Conservation (phyloP, 2,113 vertebrate species). For the Trichechus manatus region DNA sequence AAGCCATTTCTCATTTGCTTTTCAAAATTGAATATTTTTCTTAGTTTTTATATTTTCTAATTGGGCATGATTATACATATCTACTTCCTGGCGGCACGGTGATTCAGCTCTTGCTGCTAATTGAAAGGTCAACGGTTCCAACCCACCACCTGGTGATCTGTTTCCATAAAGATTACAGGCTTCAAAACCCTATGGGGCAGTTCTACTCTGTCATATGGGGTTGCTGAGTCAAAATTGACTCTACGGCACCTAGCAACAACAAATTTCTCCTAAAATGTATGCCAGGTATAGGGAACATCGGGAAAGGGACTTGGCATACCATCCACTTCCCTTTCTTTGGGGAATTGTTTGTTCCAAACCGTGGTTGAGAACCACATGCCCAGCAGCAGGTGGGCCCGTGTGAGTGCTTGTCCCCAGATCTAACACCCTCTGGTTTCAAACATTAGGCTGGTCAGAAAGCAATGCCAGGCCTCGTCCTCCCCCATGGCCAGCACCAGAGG, state of each 20-base stretch:
- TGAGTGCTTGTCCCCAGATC: not conserved
- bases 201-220: not conserved
- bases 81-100: not conserved
- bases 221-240: not conserved
- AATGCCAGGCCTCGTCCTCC: conserved; percentile 73
- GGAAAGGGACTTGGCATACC: no score
- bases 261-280: not conserved
- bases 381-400: not conserved
- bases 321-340: not conserved
- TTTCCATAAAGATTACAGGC: not conserved
- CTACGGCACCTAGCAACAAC: not conserved
- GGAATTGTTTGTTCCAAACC: not conserved
- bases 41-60: not conserved
- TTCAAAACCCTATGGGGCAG: not conserved
- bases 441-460: conserved; percentile 90
- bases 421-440: conserved; percentile 78
- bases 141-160: not conserved
- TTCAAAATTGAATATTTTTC: not conserved
- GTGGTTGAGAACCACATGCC: not conserved
- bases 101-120: not conserved
- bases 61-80: not conserved
- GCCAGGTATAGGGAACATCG: not conserved
- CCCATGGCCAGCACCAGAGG: conserved; percentile 84
- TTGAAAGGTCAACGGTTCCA: not conserved
- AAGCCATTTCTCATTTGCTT: not conserved